These are phyloP conservation scores for Phataginus tricuspis DNA, from an alignment of 2,797 vertebrate genomes.

Conservation along the genomic window DNA sequence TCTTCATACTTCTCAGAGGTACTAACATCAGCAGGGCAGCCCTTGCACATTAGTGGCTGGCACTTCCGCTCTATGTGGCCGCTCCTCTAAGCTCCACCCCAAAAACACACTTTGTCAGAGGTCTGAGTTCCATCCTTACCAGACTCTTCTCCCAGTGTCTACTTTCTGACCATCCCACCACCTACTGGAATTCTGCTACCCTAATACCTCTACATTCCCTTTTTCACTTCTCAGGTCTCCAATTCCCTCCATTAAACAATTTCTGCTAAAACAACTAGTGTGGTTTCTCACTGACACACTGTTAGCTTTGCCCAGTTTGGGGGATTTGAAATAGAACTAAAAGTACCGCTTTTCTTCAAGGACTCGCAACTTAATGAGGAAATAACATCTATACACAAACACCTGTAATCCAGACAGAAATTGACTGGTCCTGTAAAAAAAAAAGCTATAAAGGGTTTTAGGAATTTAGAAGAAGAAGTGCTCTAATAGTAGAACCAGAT, in stretches of 20 bases:
- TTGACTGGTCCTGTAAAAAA: background rate
- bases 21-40: background rate
- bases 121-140: background rate
- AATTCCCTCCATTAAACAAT: background rate
- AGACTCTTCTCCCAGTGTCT: background rate
- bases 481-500: background rate
- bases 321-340: background rate
- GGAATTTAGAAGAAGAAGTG: background rate
- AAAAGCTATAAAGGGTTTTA: background rate
- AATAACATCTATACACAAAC: background rate
- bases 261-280: background rate
- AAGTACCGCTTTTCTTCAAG: background rate
- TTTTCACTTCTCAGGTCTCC: background rate
- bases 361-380: background rate
- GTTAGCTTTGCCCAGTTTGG: background rate
- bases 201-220: background rate
- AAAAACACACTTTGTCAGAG: background rate
- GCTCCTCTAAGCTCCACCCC: background rate
- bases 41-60: background rate
- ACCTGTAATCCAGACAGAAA: slow-evolving; percentile 5
- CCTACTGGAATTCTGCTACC: background rate
- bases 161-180: background rate
- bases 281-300: background rate
- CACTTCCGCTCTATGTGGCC: background rate
- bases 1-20: background rate